Base-by-base conservation (phyloP, 2,888 invertebrate species). In the Thymelicus lineola region DNA sequence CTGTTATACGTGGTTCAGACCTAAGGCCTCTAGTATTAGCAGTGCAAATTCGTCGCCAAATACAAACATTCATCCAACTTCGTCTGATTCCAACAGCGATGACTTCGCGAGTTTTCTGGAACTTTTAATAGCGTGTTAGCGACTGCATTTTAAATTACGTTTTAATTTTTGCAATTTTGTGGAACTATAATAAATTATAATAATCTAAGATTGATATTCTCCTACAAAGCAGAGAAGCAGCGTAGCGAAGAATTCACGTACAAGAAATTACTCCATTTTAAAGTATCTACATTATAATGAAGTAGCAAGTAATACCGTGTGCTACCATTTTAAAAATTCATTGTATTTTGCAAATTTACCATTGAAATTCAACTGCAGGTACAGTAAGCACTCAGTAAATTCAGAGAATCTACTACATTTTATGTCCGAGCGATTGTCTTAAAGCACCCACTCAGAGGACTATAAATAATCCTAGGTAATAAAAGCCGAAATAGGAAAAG, bases 391-490 rank as follows among this genome's bases (percentile, higher is more conserved):
- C 62, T 69, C 63, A 15, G 63, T 69, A 69, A 69, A 69, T 69
- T 69, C 63, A 42, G 50, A 69, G 63, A 69, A 63, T 64, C 69
- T 58, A 69, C 69, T 69, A 64, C 63, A 69, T 64, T 69, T 64
- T 69, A 69, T 69, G 69, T 69, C 69, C 69, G 42, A 60, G 70
- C 70, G 65, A 71, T 74, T 72, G 70, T 71, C 82, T 79, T 75
- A 79, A 78, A 75, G 75, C 79, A 80, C 78, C 80, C 76, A 82
- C 81, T 79, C 79, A 78, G 70, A 64, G 64, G 64, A 80, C 85
- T 73, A 88, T 91, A 90, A 90, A 91, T 91, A 88, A 88, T 89
- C 80, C 81, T 78, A 77, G 79, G 88, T 85, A 91, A 91, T 91
- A 92, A 91, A 91, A 87, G 84, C 87, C 83, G 82, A 87, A 89